These are phyloP conservation scores for Xenopus laevis DNA, from an alignment of 2,113 vertebrate genomes.

Conservation along the genomic window DNA sequence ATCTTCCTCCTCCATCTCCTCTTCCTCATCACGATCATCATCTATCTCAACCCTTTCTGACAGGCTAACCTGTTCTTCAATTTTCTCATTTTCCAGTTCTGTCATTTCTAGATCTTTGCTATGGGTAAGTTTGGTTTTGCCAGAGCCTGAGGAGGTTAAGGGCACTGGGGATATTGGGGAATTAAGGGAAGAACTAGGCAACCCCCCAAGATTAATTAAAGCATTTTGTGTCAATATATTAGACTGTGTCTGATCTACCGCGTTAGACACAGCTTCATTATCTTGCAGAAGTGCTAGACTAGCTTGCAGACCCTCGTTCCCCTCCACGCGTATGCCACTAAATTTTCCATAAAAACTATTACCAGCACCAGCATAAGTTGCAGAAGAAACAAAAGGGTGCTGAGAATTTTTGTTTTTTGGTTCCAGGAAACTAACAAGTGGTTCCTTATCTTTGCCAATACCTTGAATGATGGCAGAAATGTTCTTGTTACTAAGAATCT, in stretches of 20 bases:
- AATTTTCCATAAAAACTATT: conserved; percentile 98
- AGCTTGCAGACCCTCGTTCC: conserved; percentile 69
- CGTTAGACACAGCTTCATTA: conserved; percentile 54
- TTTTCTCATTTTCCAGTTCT: conserved; percentile 64
- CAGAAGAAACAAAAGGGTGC: conserved; percentile 82
- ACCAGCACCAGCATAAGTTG: conserved; percentile 88
- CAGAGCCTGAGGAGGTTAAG: conserved; percentile 72
- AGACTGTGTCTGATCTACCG: conserved; percentile 58
- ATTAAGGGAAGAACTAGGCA: conserved; percentile 78
- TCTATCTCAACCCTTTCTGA: conserved; percentile 61
- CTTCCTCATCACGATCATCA: conserved; percentile 66
- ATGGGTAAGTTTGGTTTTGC: conserved; percentile 88
- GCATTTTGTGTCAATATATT: conserved; percentile 67
- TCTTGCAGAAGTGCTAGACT: conserved; percentile 61
- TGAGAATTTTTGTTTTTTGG: conserved; percentile 95
- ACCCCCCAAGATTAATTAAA: conserved; percentile 84
- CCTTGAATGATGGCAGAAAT: conserved; percentile 99
- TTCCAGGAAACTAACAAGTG: conserved; percentile 99
- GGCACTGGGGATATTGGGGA: conserved; percentile 92
- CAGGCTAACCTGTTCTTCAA: conserved; percentile 60
- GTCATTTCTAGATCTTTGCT: conserved; percentile 66
- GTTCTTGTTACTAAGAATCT: conserved; percentile 94
- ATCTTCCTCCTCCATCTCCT: conserved; percentile 81
- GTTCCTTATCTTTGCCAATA: conserved; percentile 98
- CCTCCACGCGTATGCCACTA: conserved; percentile 94